Base-by-base conservation (phyloP, 2,888 invertebrate species). In the Teinopalpus imperialis region DNA sequence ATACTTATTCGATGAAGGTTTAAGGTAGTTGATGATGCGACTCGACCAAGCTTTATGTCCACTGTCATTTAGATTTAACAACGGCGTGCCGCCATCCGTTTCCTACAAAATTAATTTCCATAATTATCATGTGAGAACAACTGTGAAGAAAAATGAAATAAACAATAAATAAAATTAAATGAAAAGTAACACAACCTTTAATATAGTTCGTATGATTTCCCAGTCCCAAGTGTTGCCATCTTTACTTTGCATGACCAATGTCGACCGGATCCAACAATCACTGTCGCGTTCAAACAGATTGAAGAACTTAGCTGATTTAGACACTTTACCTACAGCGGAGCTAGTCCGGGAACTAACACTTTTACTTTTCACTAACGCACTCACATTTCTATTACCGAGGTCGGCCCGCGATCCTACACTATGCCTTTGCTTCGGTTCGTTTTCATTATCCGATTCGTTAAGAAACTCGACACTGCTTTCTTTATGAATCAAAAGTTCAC, bases 151-250 rank as follows among this genome's bases (percentile, higher is more conserved):
- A n/a, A n/a, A 9, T 36, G 3, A 18, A 18, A 36, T 18, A 9
- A 7, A 39, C 8, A 5, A 7, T 18, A 2, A 10, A 27, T 10
- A 18, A 18, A 18, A n/a, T n/a, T n/a, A n/a, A n/a, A n/a, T n/a
- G n/a, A n/a, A n/a, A n/a, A n/a, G n/a, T n/a, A n/a, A n/a, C n/a
- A n/a, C 9, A 27, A 94, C 95, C 91, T 94, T 94, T 16, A 97
- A 83, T 63, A 97, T 91, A 27, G 95, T 93, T 51, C 94, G 91
- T 51, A 98, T 94, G n/a, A 96, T 90, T 61, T 95, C 94, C 98
- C 98, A 98, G 72, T 98, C 94, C 98, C 98, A 98, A 0, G 92
- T 91, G 47, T 92, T 92, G 2, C 94, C 94, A 63, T 97, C 97
- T 59, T 95, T 94, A 47, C 93, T 92, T 43, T 91, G 90, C 60